Evolutionary conservation across 2,888 invertebrate species (phyloP), one percentile per base, ranked within the genome.

Genomic region (Anticlea derivata): DNA sequence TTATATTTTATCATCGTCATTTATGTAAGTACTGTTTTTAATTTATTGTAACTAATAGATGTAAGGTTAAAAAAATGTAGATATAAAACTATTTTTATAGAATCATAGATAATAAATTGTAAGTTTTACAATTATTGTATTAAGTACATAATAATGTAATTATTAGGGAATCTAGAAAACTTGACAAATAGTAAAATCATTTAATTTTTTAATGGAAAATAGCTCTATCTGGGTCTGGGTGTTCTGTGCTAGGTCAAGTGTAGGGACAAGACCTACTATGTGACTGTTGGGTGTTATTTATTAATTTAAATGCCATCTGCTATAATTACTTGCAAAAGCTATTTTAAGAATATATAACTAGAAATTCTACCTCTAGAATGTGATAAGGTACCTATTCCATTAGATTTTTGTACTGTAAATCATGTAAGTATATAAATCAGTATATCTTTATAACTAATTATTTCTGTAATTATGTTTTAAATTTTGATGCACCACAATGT

Each of bases 81-180:
- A 50, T 29, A 45, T 8, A 20, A 34, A 22, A 29, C 33, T 50
- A 50, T 50, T 50, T 50, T 50, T 50, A 50, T 50, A 50, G 7
- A 39, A 50, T 33, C 44, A 34, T 29, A 40, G 22, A 47, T 47
- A 10, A 39, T 33, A 23, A 37, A 24, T 23, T 29, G 22, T 27
- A 26, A 17, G 23, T 41, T 38, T 35, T 45, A 29, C 26, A 33
- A 13, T 33, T 26, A 11, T 7, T 5, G 1, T 22, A 13, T 1
- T 33, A 24, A 24, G 11, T 45, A 34, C 12, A 33, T 22, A 31
- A 17, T 24, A 17, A 33, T 47, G 17, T 31, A 30, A 23, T 5
- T 30, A 20, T 22, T 13, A 44, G 11, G 13, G 17, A 10, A 1
- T 44, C 2, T n/a, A 24, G 13, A 24, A 24, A 26, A 41, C 31